Conservation (phyloP, 2,888 invertebrate species). For the Cerceris ruficornis region DNA sequence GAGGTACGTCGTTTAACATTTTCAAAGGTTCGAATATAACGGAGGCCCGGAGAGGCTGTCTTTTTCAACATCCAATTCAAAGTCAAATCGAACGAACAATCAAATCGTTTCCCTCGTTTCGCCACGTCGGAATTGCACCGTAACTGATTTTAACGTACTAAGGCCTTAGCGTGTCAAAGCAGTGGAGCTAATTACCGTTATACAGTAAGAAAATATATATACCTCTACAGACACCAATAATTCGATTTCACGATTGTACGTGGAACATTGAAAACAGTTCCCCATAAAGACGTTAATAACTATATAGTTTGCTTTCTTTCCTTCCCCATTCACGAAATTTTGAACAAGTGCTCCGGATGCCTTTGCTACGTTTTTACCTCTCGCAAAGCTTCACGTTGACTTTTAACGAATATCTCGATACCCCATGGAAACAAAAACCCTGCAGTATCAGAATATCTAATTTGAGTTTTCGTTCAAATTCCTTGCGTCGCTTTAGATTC, state of each 20-base stretch:
- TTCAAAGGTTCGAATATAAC: constrained; percentile 2
- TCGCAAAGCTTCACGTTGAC: constrained; percentile 57
- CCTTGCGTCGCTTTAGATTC: constrained; percentile 2
- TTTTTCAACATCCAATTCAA: neutral
- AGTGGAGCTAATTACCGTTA: constrained; percentile 63
- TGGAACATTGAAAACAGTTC: constrained; percentile 54
- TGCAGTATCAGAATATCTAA: constrained; percentile 48
- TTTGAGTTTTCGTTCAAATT: constrained; percentile 1
- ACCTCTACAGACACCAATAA: constrained; percentile 69
- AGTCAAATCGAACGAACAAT: neutral
- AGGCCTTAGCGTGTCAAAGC: constrained; percentile 65
- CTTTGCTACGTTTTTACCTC: constrained; percentile 21
- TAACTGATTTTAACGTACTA: constrained; percentile 62
- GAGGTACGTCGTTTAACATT: constrained; percentile 29
- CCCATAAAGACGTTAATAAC: constrained; percentile 34
- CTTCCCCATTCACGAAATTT: constrained; percentile 14
- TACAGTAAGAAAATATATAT: constrained; percentile 70
- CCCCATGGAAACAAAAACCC: constrained; percentile 56
- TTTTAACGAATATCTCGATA: constrained; percentile 61
- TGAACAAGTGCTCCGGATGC: constrained; percentile 28
- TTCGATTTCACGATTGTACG: constrained; percentile 65
- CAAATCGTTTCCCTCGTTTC: constrained; percentile 14
- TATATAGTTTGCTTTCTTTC: constrained; percentile 16
- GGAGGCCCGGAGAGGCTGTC: constrained; percentile 5
- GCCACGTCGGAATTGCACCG: constrained; percentile 22